Base-by-base conservation (phyloP, 2,888 invertebrate genomes). In the Chymomyza fuscimana region DNA sequence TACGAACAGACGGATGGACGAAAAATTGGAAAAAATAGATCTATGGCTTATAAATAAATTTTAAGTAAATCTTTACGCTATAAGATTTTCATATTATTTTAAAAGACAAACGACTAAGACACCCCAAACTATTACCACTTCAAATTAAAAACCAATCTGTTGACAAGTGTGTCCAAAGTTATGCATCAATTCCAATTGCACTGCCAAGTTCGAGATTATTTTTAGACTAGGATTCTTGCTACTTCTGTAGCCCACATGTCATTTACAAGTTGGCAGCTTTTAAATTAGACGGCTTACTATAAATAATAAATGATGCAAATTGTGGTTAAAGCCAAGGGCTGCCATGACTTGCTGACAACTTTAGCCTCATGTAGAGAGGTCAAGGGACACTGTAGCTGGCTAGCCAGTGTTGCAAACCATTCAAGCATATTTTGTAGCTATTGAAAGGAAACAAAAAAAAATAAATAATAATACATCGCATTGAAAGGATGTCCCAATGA, bases 181-280 rank as follows among this genome's bases (percentile, higher is more conserved):
- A 12, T 54, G 16, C 22, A 7, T 9, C 54, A 19, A 54, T 54
- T 54, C 4, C 54, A 54, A 54, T 52, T 52, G 1, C n/a, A 15
- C 5, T 54, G 16, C 15, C 54, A 16, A 54, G 19, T 54, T 2
- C 16, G 5, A 54, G 22, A 22, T 12, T 58, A 29, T 9, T 58
- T 58, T 29, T 46, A 2, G 16, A 16, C 54, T 54, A 22, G n/a
- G 5, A 54, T 54, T 54, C 54, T 12, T 36, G 1, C 10, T 46
- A 46, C 12, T 56, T 52, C 58, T 60, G 67, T 50, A 32, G 40
- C 63, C 67, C 36, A 60, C 72, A 66, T n/a, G 15, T 58, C 58
- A 58, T 58, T 58, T 25, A 29, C 12, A 58, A 29, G 25, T 29
- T 58, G 58, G 29, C 58, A 63, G 62, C 16, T 40, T 62, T 46